phyloP scores from a whole-genome alignment of 2,888 invertebrate species.

The Blera fallax region DNA sequence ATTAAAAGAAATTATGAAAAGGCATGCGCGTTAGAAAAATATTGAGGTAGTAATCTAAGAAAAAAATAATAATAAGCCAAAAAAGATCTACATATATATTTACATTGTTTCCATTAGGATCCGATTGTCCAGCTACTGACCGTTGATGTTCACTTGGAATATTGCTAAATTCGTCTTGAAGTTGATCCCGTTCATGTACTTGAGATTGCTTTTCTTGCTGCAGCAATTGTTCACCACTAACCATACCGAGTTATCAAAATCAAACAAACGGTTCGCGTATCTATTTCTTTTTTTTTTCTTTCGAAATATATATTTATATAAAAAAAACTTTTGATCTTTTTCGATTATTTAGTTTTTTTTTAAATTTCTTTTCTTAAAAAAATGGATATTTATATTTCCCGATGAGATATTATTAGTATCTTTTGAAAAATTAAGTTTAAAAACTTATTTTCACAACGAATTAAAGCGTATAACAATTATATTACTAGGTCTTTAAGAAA shows the following conservation, averaged over 20 bases:
- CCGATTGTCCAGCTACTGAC: slow-evolving; percentile 44
- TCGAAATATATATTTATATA: neutral
- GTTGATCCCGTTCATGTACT: slow-evolving; percentile 76
- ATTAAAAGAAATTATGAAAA: neutral
- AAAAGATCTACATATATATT: slow-evolving; percentile 28
- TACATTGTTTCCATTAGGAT: slow-evolving; percentile 72
- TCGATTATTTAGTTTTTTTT: neutral
- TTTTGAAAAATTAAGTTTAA: neutral
- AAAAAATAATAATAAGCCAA: neutral
- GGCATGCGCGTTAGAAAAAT: slow-evolving; percentile 1
- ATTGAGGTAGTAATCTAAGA: neutral
- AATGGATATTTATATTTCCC: neutral
- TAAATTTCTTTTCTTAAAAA: neutral
- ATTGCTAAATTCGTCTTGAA: slow-evolving; percentile 75
- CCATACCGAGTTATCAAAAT: slow-evolving; percentile 56
- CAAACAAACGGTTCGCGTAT: neutral
- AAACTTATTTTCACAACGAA: slow-evolving; percentile 35
- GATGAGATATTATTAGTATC: neutral
- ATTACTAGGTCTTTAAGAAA: slow-evolving; percentile 32
- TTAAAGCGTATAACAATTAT: slow-evolving; percentile 44
- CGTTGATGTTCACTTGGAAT: slow-evolving; percentile 53
- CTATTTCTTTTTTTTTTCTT: neutral
- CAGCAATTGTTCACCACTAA: slow-evolving; percentile 74
- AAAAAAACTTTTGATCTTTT: neutral
- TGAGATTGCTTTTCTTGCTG: slow-evolving; percentile 75